Percentiles rank a stretch among this genome's conserved stretches.
Conservation (phyloP, 2,113 vertebrate species). For the Theropithecus gelada region DNA sequence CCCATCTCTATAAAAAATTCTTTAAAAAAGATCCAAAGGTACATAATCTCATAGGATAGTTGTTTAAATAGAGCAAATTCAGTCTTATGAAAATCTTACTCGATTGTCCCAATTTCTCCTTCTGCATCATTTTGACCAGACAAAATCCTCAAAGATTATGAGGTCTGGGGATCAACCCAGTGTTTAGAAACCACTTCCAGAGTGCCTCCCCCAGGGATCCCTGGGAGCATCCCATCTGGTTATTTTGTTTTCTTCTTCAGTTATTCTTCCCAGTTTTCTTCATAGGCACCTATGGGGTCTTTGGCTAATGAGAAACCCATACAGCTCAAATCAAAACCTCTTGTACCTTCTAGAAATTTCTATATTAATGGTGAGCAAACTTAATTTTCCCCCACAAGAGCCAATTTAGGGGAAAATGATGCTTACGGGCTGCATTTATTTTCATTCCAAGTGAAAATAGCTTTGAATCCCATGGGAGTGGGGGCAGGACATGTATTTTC, state of each 20-base stretch:
- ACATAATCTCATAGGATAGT: background rate
- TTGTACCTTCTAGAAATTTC: slow-evolving; percentile 12
- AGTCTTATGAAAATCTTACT: background rate
- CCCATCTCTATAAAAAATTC: background rate
- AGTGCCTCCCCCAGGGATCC: background rate
- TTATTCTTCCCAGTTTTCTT: background rate
- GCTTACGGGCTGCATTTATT: background rate
- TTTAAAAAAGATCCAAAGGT: background rate
- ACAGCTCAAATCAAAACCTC: background rate
- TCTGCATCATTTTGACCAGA: background rate
- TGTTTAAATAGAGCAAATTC: background rate
- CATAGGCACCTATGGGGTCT: background rate
- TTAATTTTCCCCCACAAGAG: background rate
- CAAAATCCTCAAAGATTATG: background rate
- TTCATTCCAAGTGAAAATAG: slow-evolving; percentile 49
- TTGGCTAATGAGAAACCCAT: background rate
- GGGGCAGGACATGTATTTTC: background rate
- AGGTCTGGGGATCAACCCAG: background rate
- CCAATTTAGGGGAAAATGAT: background rate
- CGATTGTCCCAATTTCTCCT: background rate
- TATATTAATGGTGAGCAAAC: background rate
- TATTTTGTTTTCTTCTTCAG: background rate
- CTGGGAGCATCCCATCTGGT: background rate
- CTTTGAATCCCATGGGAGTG: background rate
- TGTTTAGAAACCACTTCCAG: background rate